Evolutionary conservation across 2,113 vertebrate genomes (phyloP).

Genomic region (Thinocorus orbignyianus): DNA sequence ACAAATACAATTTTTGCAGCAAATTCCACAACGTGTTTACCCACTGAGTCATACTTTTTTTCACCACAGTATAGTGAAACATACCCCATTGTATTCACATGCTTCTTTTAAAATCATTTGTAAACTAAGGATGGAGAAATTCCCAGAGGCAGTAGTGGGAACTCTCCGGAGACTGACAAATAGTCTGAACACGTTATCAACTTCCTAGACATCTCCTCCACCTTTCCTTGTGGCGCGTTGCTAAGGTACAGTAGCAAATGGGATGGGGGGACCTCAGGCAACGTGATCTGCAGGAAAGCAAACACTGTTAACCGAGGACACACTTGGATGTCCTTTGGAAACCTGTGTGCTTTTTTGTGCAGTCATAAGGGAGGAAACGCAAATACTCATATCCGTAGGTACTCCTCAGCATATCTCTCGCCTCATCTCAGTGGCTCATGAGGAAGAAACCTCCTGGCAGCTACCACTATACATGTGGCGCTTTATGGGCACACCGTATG

Average conservation of each 20-base stretch:
- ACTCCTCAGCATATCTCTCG: not conserved
- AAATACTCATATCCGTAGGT: not conserved
- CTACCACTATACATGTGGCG: not conserved
- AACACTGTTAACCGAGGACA: not conserved
- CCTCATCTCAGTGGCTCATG: not conserved
- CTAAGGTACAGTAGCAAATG: not conserved
- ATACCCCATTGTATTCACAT: constrained; percentile 39
- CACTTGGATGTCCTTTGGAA: not conserved
- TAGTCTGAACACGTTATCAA: constrained; percentile 31
- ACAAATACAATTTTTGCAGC: constrained; percentile 45
- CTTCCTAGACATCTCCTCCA: constrained; percentile 45
- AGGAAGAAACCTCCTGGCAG: not conserved
- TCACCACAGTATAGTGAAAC: not conserved
- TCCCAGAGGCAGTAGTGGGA: constrained; percentile 7
- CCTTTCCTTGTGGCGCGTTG: constrained; percentile 42
- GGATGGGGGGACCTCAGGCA: not conserved
- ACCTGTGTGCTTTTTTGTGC: not conserved
- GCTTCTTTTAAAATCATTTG: constrained; percentile 18
- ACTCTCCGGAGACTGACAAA: constrained; percentile 42
- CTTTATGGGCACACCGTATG: not conserved
- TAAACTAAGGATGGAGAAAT: constrained; percentile 37
- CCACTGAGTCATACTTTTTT: constrained; percentile 34
- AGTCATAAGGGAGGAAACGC: not conserved
- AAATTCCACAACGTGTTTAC: constrained; percentile 55
- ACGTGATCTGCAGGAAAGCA: not conserved